phyloP scores from a whole-genome alignment of 2,797 vertebrate genomes.

The Cheirogaleus major region DNA sequence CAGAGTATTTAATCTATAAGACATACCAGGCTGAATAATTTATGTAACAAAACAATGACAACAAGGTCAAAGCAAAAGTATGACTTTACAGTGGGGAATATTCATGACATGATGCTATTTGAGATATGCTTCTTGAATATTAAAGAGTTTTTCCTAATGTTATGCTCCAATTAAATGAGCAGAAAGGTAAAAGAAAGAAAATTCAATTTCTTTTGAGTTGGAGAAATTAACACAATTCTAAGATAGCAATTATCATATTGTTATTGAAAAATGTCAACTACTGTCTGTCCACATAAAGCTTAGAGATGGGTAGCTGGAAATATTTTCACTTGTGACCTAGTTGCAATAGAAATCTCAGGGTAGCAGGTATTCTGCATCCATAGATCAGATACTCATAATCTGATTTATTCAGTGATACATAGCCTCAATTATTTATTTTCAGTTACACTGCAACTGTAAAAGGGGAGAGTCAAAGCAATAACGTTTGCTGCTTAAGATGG shows the following conservation, averaged over 20 bases:
- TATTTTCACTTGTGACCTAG: constrained; percentile 35
- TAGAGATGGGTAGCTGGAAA: constrained; percentile 50
- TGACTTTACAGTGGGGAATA: constrained; percentile 77
- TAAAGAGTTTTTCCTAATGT: constrained; percentile 75
- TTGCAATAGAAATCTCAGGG: constrained; percentile 7
- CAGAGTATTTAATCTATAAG: constrained; percentile 75
- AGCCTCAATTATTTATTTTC: constrained; percentile 57
- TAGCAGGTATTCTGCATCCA: constrained; percentile 20
- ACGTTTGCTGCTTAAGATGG: background rate
- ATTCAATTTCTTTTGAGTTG: constrained; percentile 68
- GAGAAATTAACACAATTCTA: constrained; percentile 63
- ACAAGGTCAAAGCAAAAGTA: constrained; percentile 79
- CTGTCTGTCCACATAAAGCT: constrained; percentile 7
- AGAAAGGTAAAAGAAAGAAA: constrained; percentile 69
- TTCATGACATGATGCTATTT: constrained; percentile 73
- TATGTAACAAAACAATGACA: constrained; percentile 83
- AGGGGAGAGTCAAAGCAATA: constrained; percentile 25
- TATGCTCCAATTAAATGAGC: constrained; percentile 76
- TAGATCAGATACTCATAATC: constrained; percentile 32
- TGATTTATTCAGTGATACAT: constrained; percentile 46
- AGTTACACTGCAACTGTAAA: constrained; percentile 58
- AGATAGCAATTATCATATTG: constrained; percentile 50
- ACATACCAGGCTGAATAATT: constrained; percentile 80
- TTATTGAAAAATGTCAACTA: constrained; percentile 68
- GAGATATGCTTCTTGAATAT: constrained; percentile 77